A percentile compares a stretch with the other conserved stretches of the same genome.
These are phyloP conservation scores for Drosophila santomea DNA, from an alignment of 1,140 invertebrate genomes.

Conservation along the genomic window DNA sequence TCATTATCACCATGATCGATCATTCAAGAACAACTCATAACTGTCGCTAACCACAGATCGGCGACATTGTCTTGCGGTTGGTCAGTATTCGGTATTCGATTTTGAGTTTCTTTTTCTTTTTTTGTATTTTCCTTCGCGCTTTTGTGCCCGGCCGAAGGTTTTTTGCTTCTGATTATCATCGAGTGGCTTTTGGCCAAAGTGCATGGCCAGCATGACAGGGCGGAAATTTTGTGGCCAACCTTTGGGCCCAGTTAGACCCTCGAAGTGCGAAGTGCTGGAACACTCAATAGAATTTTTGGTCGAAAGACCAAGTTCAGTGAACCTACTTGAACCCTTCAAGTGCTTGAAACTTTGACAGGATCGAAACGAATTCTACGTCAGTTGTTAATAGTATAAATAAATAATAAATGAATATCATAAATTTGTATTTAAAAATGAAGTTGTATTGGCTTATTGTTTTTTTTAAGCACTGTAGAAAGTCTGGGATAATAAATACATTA, in stretches of 20 bases:
- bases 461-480: no score
- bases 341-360: not conserved
- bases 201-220: constrained; percentile 56
- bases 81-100: constrained; percentile 20
- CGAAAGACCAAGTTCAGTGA: constrained; percentile 21
- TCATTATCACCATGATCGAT: constrained; percentile 32
- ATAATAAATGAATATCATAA: no score
- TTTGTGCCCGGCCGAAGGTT: constrained; percentile 46
- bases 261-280: not conserved
- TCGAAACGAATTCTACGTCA: no score
- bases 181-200: constrained; percentile 51
- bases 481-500: no score
- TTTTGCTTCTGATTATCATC: constrained; percentile 39
- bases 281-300: not conserved
- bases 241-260: constrained; percentile 17
- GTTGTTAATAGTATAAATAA: no score
- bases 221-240: constrained; percentile 31
- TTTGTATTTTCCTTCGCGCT: constrained; percentile 1
- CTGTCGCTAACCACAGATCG: constrained; percentile 44
- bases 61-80: constrained; percentile 46
- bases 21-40: constrained; percentile 50
- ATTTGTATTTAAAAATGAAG: no score
- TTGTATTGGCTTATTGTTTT: no score
- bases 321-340: not conserved
- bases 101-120: constrained; percentile 2